phyloP scores from a whole-genome alignment of 2,888 invertebrate species.

The Eupithecia centaureata region DNA sequence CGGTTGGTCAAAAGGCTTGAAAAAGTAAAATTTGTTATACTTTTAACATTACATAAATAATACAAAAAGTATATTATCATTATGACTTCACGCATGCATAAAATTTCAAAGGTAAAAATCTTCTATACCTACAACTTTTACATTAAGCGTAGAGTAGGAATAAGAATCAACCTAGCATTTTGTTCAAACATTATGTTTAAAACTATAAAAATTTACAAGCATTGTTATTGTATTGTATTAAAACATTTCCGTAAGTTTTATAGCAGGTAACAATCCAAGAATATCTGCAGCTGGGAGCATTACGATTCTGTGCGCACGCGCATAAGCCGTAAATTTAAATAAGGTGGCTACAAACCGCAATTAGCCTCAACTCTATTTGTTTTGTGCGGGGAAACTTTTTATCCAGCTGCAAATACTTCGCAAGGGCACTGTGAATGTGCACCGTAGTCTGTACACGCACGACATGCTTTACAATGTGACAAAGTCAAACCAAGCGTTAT shows the following conservation, averaged over 20 bases:
- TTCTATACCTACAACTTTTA: too few relatives aligned
- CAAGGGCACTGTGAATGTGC: conserved; percentile 24
- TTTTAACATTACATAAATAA: too few relatives aligned
- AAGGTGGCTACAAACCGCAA: conserved; percentile 75
- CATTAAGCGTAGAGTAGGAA: too few relatives aligned
- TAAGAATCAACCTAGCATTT: too few relatives aligned
- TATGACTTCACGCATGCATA: too few relatives aligned
- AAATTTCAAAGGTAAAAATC: too few relatives aligned
- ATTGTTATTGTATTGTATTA: background rate
- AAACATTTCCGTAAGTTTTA: conserved; percentile 53
- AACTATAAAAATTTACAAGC: too few relatives aligned
- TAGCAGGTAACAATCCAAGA: conserved; percentile 47
- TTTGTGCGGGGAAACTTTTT: conserved; percentile 55
- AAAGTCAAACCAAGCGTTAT: background rate
- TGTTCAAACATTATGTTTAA: too few relatives aligned
- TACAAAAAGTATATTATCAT: too few relatives aligned
- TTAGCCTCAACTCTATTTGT: conserved; percentile 64
- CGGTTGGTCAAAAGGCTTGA: too few relatives aligned
- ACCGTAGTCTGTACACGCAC: too few relatives aligned
- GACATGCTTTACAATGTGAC: background rate
- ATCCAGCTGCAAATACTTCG: conserved; percentile 45
- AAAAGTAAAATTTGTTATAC: too few relatives aligned
- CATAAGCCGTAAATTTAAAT: conserved; percentile 71
- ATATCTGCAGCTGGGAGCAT: conserved; percentile 63
- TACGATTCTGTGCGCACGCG: conserved; percentile 69